Base-by-base conservation (phyloP, 1,140 invertebrate genomes). In the Lucilia sericata region DNA sequence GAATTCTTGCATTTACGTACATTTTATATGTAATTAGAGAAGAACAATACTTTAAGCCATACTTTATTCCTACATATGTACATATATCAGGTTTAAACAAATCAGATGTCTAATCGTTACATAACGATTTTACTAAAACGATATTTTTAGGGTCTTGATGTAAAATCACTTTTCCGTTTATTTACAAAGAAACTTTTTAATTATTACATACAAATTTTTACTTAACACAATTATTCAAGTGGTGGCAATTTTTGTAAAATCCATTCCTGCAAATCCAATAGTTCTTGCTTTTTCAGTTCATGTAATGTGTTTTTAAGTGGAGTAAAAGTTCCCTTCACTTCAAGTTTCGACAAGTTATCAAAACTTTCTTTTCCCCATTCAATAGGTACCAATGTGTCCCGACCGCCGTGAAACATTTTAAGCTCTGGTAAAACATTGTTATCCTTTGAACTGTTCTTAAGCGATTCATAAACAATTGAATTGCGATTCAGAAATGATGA, bases 401-500 rank as follows among this genome's bases (percentile, higher is more conserved):
- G 85, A n/a, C 91, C 91, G 8, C 92, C 92, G 86, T 93, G 92
- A 83, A 88, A 92, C 92, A 92, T 92, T 17, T 89, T 88, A 17
- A 92, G 86, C 30, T 91, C 87, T 2, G 90, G 88, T 8, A 91
- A 89, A 5, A 86, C 84, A 10, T 34, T 75, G 17, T 51, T 42
- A 13, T 25, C 5, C 7, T 30, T 19, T 60, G 83, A 81, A 1
- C 85, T 86, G 36, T 88, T 88, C 82, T 86, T 83, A 12, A 92
- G 84, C 76, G 93, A 92, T 86, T 94, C 88, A 89, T 94, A 96
- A 14, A 96, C 93, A 9, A 91, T 82, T 17, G 95, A 96, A 74
- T 93, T 92, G 5, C 94, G 90, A 87, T 95, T 95, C 0, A 96
- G 89, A 87, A 96, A 96, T 7, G 95, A 94, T 25, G 95, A 96